Base-by-base conservation (phyloP, 92 coral and sea anemone species). In the Metridium senile region DNA sequence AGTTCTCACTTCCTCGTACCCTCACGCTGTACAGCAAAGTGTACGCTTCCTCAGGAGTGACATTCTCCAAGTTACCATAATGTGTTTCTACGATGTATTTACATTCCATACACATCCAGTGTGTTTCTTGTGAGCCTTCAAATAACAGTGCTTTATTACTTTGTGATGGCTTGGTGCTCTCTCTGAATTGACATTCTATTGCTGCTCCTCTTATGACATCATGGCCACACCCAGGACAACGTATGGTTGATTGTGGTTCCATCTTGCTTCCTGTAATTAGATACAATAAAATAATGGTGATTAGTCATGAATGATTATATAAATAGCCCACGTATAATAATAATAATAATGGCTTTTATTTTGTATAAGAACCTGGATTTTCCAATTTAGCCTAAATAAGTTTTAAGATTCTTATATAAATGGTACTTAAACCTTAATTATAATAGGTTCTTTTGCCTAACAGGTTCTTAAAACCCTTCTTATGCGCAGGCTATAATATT, bases 101-200 rank as follows among this genome's bases (percentile, higher is more conserved):
- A 63, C 97, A 91, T 66, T 91, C 97, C 97, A 91, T 91, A 23
- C 97, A 91, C 30, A 91, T 81, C 88, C 90, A 84, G 88, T 91
- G 87, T 20, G 82, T 84, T 35, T 91, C 86, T 25, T 71, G 86
- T 10, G 88, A 81, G 28, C 70, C 74, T 65, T 91, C 97, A 59
- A 88, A 81, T 26, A 57, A 35, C n/a, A 57, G 27, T 52, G 72
- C 84, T 53, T 78, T 75, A 47, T 67, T 78, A 30, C 74, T 68
- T 20, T 75, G 79, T 31, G 86, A 28, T 21, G 81, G 68, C 16
- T 52, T 66, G 20, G 9, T 31, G 63, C 88, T 81, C 54, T 81
- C 87, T 79, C 84, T 87, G 80, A 91, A 91, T 28, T 78, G 87
- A 61, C 97, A 91, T 70, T 85, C 97, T 18, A 88, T 62, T 62